Conservation (phyloP, 2,888 invertebrate genomes). For the Synergus umbraculus region DNA sequence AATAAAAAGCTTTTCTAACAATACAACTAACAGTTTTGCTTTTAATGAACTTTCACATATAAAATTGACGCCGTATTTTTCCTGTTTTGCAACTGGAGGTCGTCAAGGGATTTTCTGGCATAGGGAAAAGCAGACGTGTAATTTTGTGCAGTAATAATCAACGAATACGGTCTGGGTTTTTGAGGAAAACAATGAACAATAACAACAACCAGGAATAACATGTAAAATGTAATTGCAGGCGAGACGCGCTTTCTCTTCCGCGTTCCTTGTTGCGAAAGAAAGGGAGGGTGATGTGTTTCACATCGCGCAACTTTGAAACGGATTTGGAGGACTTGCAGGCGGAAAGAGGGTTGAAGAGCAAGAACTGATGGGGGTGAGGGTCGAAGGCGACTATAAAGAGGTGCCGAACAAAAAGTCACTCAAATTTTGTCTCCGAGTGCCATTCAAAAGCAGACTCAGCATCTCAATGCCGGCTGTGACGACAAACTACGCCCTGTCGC, state of each 20-base stretch:
- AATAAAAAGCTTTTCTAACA: too few species aligned
- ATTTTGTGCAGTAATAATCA: constrained; percentile 44
- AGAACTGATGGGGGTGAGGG: constrained; percentile 16
- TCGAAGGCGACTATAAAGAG: constrained; percentile 39
- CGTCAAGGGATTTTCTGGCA: background rate
- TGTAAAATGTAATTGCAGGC: constrained; percentile 38
- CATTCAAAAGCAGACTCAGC: constrained; percentile 43
- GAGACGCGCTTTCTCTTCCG: constrained; percentile 19
- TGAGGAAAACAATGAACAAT: constrained; percentile 38
- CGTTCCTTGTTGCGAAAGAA: constrained; percentile 45
- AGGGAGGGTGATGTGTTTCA: constrained; percentile 46
- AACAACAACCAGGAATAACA: constrained; percentile 24
- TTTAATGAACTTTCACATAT: background rate
- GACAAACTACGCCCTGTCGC: constrained; percentile 24
- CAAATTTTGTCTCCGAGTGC: constrained; percentile 61
- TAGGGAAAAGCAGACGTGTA: constrained; percentile 45
- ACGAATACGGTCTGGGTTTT: constrained; percentile 35
- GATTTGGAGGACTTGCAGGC: constrained; percentile 36
- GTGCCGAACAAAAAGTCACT: constrained; percentile 64
- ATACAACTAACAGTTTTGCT: too few species aligned
- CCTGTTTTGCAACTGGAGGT: background rate
- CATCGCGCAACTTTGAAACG: constrained; percentile 44
- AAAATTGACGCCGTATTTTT: background rate
- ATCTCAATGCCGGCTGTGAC: constrained; percentile 47
- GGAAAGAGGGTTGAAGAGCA: constrained; percentile 29